These are phyloP conservation scores for Dipodomys spectabilis DNA, from an alignment of 2,113 vertebrate genomes.

Conservation along the genomic window DNA sequence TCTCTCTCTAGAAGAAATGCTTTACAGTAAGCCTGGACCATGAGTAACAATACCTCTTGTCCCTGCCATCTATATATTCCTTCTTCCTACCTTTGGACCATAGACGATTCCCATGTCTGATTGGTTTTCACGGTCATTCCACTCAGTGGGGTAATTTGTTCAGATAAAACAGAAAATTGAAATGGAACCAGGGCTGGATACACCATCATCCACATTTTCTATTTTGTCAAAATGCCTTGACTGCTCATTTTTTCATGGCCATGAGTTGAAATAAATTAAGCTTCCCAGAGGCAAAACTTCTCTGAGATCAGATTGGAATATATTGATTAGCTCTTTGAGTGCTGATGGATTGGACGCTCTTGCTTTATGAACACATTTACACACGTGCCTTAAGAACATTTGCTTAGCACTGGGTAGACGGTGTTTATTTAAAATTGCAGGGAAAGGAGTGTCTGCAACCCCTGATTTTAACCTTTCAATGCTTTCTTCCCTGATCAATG, in stretches of 20 bases:
- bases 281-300: conserved; percentile 87
- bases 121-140: conserved; percentile 83
- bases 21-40: not conserved
- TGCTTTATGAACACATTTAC: conserved; percentile 89
- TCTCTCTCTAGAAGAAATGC: conserved; percentile 43
- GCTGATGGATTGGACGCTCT: conserved; percentile 87
- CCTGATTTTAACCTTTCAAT: conserved; percentile 75
- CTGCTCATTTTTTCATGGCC: conserved; percentile 86
- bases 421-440: conserved; percentile 85
- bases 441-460: conserved; percentile 77
- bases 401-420: conserved; percentile 83
- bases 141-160: conserved; percentile 83
- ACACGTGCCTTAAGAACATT: conserved; percentile 84
- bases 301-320: conserved; percentile 88
- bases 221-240: conserved; percentile 84
- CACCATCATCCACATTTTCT: conserved; percentile 78
- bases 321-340: conserved; percentile 90
- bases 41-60: conserved; percentile 58
- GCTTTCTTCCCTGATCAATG: conserved; percentile 81
- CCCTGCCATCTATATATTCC: conserved; percentile 56
- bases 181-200: conserved; percentile 81
- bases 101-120: conserved; percentile 57
- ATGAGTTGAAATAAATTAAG: conserved; percentile 90
- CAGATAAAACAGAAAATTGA: conserved; percentile 87
- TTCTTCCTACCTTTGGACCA: not conserved